Conservation (phyloP, 2,888 invertebrate genomes). For the Cactoblastis cactorum region DNA sequence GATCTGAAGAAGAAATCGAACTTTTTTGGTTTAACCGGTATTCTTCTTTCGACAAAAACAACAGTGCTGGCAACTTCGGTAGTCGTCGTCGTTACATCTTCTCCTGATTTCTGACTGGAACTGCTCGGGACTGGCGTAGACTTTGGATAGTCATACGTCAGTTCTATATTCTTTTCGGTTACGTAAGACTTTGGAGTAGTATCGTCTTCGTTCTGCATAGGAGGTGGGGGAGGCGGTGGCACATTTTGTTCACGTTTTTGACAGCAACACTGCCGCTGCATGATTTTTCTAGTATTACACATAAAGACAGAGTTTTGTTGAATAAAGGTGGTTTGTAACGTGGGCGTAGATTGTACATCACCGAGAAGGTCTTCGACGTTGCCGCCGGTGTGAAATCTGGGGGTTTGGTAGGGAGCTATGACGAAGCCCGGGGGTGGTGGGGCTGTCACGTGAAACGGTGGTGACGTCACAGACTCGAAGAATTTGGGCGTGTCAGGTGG, state of each 20-base stretch:
- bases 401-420: slow-evolving; percentile 58
- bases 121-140: slow-evolving; percentile 54
- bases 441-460: slow-evolving; percentile 53
- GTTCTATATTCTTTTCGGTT: slow-evolving; percentile 74
- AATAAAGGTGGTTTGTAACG: slow-evolving; percentile 66
- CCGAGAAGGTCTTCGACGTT: slow-evolving; percentile 84
- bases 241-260: slow-evolving; percentile 45
- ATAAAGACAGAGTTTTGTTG: slow-evolving; percentile 74
- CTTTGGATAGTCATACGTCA: slow-evolving; percentile 73
- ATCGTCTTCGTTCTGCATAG: slow-evolving; percentile 32
- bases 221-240: slow-evolving; percentile 19
- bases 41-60: slow-evolving; percentile 70
- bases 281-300: slow-evolving; percentile 68
- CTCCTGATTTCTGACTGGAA: slow-evolving; percentile 53
- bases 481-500: slow-evolving; percentile 60
- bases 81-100: slow-evolving; percentile 67
- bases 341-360: slow-evolving; percentile 80
- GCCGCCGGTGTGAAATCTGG: slow-evolving; percentile 77
- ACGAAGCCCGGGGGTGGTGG: slow-evolving; percentile 68
- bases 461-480: slow-evolving; percentile 66
- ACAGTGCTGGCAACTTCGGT: slow-evolving; percentile 76
- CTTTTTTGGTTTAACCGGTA: slow-evolving; percentile 68
- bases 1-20: slow-evolving; percentile 74
- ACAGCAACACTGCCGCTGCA: slow-evolving; percentile 66
- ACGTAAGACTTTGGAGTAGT: slow-evolving; percentile 60